Percentiles rank a stretch among this genome's conserved stretches.
These are phyloP conservation scores for Paramuricea clavata DNA, from an alignment of 92 coral and sea anemone species.

Conservation along the genomic window DNA sequence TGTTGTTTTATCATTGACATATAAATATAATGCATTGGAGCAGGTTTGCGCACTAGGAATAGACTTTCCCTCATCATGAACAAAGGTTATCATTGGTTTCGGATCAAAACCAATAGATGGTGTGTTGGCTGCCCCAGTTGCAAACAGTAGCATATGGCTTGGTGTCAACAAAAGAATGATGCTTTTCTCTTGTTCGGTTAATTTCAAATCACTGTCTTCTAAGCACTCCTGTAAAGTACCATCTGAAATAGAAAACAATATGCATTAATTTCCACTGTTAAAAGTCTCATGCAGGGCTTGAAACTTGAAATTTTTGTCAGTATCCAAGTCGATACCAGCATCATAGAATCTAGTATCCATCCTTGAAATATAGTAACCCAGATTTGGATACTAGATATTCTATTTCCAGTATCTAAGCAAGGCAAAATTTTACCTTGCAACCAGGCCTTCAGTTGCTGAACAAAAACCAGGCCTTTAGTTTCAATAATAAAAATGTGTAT, in stretches of 20 bases:
- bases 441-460: too few species aligned
- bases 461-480: too few species aligned
- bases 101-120: conserved; percentile 69
- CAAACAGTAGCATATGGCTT: conserved; percentile 64
- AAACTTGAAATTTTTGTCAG: too few species aligned
- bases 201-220: conserved; percentile 48
- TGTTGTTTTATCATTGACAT: conserved; percentile 58
- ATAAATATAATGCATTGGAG: conserved; percentile 55
- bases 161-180: conserved; percentile 57
- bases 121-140: conserved; percentile 62
- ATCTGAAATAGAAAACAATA: conserved; percentile 52
- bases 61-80: conserved; percentile 62
- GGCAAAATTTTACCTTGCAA: too few species aligned
- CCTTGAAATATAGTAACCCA: too few species aligned
- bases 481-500: too few species aligned
- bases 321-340: too few species aligned
- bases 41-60: conserved; percentile 70
- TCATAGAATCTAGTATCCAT: too few species aligned
- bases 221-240: conserved; percentile 60
- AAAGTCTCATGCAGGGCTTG: too few species aligned
- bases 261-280: too few species aligned
- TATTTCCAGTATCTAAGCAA: too few species aligned
- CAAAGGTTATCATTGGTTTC: conserved; percentile 58
- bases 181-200: conserved; percentile 65
- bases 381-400: too few species aligned